These are phyloP conservation scores for Castor canadensis DNA, from an alignment of 2,113 vertebrate species.

Conservation along the genomic window DNA sequence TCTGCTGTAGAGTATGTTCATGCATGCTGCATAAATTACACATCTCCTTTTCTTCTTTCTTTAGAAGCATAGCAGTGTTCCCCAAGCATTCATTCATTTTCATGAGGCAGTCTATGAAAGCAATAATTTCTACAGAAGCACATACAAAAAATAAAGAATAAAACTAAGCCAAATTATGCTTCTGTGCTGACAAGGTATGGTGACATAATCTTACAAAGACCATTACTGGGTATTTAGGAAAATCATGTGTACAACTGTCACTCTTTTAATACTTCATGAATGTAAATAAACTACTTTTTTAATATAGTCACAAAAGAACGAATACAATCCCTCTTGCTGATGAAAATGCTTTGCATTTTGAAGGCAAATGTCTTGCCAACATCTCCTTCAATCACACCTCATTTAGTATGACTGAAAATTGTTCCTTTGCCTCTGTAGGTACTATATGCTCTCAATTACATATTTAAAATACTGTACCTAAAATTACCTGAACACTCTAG, in stretches of 20 bases:
- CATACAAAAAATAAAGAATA: constrained; percentile 49
- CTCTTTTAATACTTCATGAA: background rate
- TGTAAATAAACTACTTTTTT: background rate
- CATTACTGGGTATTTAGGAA: background rate
- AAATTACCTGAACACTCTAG: background rate
- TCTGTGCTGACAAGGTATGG: background rate
- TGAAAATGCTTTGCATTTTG: background rate
- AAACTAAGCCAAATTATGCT: constrained; percentile 37
- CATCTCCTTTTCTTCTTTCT: constrained; percentile 74
- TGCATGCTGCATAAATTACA: constrained; percentile 43
- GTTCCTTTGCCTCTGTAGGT: background rate
- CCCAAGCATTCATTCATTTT: constrained; percentile 75
- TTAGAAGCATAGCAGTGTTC: constrained; percentile 73
- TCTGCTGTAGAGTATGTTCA: constrained; percentile 27
- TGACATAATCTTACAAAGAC: background rate
- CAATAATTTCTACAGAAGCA: constrained; percentile 69
- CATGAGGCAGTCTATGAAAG: constrained; percentile 73
- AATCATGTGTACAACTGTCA: background rate
- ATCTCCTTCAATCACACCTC: background rate
- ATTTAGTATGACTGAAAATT: background rate
- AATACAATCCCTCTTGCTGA: background rate
- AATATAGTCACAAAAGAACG: background rate
- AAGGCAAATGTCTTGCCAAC: background rate
- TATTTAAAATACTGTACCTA: background rate
- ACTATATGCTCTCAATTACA: background rate